Evolutionary conservation across 2,113 vertebrate species (phyloP).

Genomic region (Aegithalos caudatus): DNA sequence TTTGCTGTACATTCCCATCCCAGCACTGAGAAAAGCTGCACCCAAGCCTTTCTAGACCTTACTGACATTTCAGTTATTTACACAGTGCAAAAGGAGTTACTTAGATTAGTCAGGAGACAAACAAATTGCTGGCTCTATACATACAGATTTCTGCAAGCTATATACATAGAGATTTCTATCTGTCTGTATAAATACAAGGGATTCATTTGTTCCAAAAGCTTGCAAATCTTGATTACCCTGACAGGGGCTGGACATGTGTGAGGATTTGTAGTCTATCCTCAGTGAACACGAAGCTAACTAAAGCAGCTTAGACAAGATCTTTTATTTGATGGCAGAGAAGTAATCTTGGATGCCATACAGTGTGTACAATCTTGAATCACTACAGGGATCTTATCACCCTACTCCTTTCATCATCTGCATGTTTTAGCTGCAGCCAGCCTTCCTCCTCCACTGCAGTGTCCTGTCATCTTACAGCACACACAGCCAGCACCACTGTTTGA

Average conservation of each 20-base stretch:
- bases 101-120: not conserved
- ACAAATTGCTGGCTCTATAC: not conserved
- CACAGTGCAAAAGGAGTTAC: not conserved
- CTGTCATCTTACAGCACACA: not conserved
- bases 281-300: constrained; percentile 14
- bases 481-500: not conserved
- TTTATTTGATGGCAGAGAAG: not conserved
- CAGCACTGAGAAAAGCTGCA: not conserved
- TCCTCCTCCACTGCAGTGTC: not conserved
- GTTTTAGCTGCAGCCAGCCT: not conserved
- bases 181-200: not conserved
- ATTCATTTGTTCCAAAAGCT: not conserved
- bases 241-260: not conserved
- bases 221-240: constrained; percentile 34
- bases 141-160: not conserved
- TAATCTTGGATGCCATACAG: not conserved
- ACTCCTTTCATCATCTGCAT: not conserved
- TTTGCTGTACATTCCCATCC: not conserved
- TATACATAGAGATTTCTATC: not conserved
- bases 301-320: constrained; percentile 35
- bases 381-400: not conserved
- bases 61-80: not conserved
- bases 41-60: not conserved
- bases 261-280: constrained; percentile 34
- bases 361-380: not conserved